Percentiles rank a stretch among this genome's conserved stretches.
Conservation (phyloP, 2,888 invertebrate species). For the Cephus sareptanus region DNA sequence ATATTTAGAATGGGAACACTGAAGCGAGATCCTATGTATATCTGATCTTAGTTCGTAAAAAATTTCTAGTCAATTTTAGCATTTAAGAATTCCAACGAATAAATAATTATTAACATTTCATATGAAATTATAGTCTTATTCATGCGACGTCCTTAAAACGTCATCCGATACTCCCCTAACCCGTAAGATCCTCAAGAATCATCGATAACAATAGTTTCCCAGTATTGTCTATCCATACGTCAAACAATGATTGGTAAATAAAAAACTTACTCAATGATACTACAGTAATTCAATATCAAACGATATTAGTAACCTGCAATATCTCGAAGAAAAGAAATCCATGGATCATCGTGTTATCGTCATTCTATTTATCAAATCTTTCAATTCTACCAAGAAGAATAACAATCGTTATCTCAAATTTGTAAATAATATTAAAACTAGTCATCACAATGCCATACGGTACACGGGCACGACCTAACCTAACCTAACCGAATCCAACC, state of each 20-base stretch:
- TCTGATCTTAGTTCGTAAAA: constrained; percentile 43
- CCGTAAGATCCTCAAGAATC: background rate
- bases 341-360: background rate
- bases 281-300: background rate
- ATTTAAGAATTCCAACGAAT: constrained; percentile 34
- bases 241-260: background rate
- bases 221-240: background rate
- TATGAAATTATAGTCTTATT: background rate
- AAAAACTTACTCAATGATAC: background rate
- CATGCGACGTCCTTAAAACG: background rate
- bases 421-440: background rate
- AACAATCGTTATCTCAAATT: background rate
- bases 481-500: background rate
- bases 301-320: background rate
- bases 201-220: background rate
- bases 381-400: background rate
- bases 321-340: background rate
- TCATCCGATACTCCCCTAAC: background rate
- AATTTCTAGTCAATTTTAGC: constrained; percentile 55
- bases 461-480: background rate
- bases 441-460: background rate
- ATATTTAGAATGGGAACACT: background rate
- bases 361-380: background rate
- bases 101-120: background rate
- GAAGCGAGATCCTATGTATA: constrained; percentile 45